These are phyloP conservation scores for Oostethus manadensis DNA, from an alignment of 2,113 vertebrate genomes.

Conservation along the genomic window DNA sequence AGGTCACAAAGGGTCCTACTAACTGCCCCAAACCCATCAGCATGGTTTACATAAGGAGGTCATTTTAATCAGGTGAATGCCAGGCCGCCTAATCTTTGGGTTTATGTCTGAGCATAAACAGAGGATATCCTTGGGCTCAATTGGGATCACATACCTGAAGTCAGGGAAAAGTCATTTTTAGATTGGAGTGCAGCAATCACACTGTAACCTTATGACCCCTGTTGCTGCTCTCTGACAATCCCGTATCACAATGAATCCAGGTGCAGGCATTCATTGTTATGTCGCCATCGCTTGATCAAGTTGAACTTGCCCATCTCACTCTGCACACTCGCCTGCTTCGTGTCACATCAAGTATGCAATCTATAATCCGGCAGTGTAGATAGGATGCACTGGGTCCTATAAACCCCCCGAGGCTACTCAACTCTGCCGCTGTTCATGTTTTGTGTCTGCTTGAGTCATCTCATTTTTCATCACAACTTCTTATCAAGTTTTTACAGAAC, in stretches of 20 bases:
- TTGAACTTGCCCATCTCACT: not conserved
- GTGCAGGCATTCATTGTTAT: conserved; percentile 7
- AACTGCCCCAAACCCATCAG: conserved; percentile 34
- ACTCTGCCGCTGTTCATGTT: conserved; percentile 1
- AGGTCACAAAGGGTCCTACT: conserved; percentile 44
- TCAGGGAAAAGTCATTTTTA: conserved; percentile 69
- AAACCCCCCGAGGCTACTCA: not conserved
- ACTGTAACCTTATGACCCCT: conserved; percentile 35
- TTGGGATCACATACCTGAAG: conserved; percentile 57
- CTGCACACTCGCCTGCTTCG: conserved; percentile 2
- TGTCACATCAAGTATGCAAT: conserved; percentile 13
- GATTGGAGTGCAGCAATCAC: conserved; percentile 46
- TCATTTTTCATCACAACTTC: conserved; percentile 11
- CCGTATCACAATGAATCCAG: conserved; percentile 10
- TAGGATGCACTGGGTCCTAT: not conserved
- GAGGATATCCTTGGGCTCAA: conserved; percentile 66
- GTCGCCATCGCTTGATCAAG: not conserved
- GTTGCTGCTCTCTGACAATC: conserved; percentile 17
- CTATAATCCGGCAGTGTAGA: conserved; percentile 2
- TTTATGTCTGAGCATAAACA: conserved; percentile 68
- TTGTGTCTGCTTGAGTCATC: not conserved
- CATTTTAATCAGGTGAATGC: conserved; percentile 72
- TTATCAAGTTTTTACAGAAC: not conserved
- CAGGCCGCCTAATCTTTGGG: conserved; percentile 62
- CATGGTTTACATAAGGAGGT: conserved; percentile 68